These are phyloP conservation scores for Branchellion lobata DNA, from an alignment of 2,888 invertebrate genomes.

Conservation along the genomic window DNA sequence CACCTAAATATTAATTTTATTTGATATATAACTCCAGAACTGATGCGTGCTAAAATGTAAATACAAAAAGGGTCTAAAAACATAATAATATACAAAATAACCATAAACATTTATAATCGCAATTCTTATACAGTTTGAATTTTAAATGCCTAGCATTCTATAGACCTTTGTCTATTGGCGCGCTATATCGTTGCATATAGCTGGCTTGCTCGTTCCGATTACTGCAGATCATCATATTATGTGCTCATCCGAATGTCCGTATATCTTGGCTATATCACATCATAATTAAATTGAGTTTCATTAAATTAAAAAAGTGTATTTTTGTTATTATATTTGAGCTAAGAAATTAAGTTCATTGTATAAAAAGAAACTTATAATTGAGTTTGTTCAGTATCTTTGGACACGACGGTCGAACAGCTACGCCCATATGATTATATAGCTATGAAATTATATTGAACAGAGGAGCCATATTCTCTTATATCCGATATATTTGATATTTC, in stretches of 20 bases:
- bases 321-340: neutral
- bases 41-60: too few relatives aligned
- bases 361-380: neutral
- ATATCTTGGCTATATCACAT: neutral
- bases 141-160: neutral
- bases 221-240: constrained; percentile 8
- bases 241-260: neutral
- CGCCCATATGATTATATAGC: constrained; percentile 5
- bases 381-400: neutral
- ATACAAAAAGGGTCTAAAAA: too few relatives aligned
- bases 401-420: neutral
- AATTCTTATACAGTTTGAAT: too few relatives aligned
- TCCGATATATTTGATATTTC: constrained; percentile 28
- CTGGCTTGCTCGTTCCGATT: neutral
- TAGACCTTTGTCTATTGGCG: neutral
- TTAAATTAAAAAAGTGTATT: neutral
- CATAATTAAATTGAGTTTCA: neutral
- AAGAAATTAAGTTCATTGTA: neutral
- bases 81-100: too few relatives aligned
- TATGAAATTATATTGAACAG: constrained; percentile 14
- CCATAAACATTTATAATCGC: too few relatives aligned
- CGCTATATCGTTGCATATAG: neutral
- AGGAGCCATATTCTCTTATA: constrained; percentile 3
- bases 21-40: too few relatives aligned
- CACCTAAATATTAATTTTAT: too few relatives aligned